Conservation (phyloP, 2,113 vertebrate genomes). For the Cricetomys ansorgei region DNA sequence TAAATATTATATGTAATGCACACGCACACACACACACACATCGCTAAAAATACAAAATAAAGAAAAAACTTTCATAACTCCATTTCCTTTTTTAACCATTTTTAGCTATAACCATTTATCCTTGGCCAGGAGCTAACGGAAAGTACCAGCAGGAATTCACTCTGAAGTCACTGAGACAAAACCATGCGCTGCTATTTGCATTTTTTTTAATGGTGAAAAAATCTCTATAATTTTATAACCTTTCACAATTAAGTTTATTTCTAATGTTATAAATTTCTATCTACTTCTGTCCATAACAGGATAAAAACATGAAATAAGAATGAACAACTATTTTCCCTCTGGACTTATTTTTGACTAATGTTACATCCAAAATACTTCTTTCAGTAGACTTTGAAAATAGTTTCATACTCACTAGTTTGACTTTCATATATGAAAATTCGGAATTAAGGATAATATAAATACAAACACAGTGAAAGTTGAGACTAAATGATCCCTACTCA, state of each 20-base stretch:
- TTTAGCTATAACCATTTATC: conserved; percentile 30
- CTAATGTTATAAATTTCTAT: conserved; percentile 16
- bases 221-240: background rate
- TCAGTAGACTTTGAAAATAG: background rate
- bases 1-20: background rate
- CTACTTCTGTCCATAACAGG: background rate
- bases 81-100: conserved; percentile 6
- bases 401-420: background rate
- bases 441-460: conserved; percentile 1
- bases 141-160: background rate
- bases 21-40: background rate
- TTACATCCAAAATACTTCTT: background rate
- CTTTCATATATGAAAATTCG: conserved; percentile 1
- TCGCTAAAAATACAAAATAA: background rate
- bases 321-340: background rate
- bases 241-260: background rate
- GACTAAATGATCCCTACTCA: background rate
- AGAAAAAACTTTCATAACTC: background rate
- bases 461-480: background rate
- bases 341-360: background rate
- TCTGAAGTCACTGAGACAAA: conserved; percentile 2
- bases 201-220: conserved; percentile 32
- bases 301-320: background rate
- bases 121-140: conserved; percentile 34
- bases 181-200: background rate